These are phyloP conservation scores for Tachyglossus aculeatus DNA, from an alignment of 2,797 vertebrate genomes.

Conservation along the genomic window DNA sequence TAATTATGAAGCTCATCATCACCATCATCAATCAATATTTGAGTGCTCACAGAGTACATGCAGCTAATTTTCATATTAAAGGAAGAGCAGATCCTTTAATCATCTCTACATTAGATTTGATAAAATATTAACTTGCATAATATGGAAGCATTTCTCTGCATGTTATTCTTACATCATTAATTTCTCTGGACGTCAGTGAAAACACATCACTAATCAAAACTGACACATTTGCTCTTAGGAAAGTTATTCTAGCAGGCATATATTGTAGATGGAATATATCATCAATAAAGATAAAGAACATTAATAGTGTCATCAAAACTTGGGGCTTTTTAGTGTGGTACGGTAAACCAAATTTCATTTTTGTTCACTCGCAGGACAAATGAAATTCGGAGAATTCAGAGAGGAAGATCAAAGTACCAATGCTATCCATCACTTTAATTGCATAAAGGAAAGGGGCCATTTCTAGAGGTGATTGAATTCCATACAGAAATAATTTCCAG, in stretches of 20 bases:
- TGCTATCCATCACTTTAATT: neutral
- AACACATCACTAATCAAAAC: too few species aligned
- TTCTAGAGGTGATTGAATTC: neutral
- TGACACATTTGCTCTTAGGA: neutral
- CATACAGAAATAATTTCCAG: neutral
- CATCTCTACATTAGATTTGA: neutral
- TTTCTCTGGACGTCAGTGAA: neutral
- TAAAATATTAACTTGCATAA: neutral
- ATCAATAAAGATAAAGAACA: neutral
- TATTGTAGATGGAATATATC: neutral
- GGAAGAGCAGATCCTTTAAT: neutral
- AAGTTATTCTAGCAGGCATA: neutral
- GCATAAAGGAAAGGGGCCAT: neutral
- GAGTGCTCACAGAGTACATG: neutral
- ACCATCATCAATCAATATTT: neutral
- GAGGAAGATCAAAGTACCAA: neutral
- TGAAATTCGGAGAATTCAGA: neutral
- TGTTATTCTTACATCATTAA: neutral
- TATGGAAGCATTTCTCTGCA: neutral
- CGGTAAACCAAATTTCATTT: neutral
- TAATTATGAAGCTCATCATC: neutral
- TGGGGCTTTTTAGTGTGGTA: neutral
- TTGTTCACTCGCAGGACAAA: neutral
- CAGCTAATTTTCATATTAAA: neutral
- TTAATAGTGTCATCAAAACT: neutral